A percentile compares a stretch with the other conserved stretches of the same genome.
These are phyloP conservation scores for Regulus satrapa DNA, from an alignment of 2,113 vertebrate species.

Conservation along the genomic window DNA sequence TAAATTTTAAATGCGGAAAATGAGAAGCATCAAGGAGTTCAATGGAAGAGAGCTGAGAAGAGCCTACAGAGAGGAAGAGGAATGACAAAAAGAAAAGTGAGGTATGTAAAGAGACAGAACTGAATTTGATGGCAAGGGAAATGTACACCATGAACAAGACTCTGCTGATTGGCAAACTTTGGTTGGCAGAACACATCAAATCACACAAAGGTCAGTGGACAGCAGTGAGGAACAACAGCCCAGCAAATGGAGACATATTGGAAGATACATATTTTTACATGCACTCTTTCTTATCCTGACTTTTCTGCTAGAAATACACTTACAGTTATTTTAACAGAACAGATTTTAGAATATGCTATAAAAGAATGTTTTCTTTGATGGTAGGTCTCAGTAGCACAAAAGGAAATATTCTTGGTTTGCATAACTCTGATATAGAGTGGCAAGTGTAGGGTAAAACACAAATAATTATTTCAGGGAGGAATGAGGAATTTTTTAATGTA, in stretches of 20 bases:
- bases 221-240: not conserved
- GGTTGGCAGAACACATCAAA: not conserved
- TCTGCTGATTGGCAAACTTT: not conserved
- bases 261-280: not conserved
- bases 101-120: not conserved
- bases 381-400: not conserved
- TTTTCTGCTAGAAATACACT: not conserved
- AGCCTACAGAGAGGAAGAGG: not conserved
- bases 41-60: not conserved
- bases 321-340: not conserved
- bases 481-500: not conserved
- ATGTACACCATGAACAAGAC: not conserved
- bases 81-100: not conserved
- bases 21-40: not conserved
- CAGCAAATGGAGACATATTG: not conserved
- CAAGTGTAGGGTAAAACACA: not conserved
- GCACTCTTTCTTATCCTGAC: not conserved
- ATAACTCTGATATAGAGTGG: not conserved
- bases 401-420: not conserved
- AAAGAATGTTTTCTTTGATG: not conserved
- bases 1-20: not conserved
- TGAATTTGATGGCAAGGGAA: not conserved
- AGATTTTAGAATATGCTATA: not conserved
- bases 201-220: not conserved
- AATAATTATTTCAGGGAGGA: not conserved